phyloP scores from a whole-genome alignment of 1,140 invertebrate species.

The Pseudomyrmex dendroicus region DNA sequence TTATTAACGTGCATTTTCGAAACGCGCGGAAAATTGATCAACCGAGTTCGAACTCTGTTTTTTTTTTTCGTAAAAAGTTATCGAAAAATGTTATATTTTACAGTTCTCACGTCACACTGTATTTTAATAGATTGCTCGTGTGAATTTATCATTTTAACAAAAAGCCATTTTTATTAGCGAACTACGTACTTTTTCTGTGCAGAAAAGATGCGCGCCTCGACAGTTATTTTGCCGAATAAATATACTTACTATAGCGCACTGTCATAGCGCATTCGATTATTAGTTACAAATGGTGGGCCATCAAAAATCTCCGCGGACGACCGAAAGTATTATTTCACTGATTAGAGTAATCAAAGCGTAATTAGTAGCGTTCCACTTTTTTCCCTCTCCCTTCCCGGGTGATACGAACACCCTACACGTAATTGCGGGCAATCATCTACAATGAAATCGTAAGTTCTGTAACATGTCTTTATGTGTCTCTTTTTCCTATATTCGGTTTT shows the following conservation, averaged over 20 bases:
- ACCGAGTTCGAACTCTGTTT: neutral
- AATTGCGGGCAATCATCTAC: constrained; percentile 58
- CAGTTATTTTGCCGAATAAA: too few species aligned
- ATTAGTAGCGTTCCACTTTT: constrained; percentile 53
- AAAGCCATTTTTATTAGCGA: neutral
- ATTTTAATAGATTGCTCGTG: neutral
- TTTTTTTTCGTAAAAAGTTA: neutral
- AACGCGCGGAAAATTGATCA: neutral
- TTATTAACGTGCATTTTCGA: constrained; percentile 20
- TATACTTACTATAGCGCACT: neutral
- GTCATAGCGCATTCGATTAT: constrained; percentile 22
- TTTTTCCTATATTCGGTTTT: neutral
- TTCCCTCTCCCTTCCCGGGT: constrained; percentile 19
- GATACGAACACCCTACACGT: constrained; percentile 48
- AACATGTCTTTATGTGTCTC: constrained; percentile 47
- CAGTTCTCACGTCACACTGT: neutral
- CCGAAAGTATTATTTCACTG: constrained; percentile 50
- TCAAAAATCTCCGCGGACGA: constrained; percentile 38
- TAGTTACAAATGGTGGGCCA: constrained; percentile 32
- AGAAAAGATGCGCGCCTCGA: too few species aligned
- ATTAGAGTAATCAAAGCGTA: constrained; percentile 54
- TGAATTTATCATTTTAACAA: neutral
- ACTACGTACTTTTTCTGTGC: neutral
- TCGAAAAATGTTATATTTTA: neutral
- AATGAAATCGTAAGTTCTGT: constrained; percentile 58